Conservation (phyloP, 1,140 invertebrate species). For the Leguminivora glycinivorella region DNA sequence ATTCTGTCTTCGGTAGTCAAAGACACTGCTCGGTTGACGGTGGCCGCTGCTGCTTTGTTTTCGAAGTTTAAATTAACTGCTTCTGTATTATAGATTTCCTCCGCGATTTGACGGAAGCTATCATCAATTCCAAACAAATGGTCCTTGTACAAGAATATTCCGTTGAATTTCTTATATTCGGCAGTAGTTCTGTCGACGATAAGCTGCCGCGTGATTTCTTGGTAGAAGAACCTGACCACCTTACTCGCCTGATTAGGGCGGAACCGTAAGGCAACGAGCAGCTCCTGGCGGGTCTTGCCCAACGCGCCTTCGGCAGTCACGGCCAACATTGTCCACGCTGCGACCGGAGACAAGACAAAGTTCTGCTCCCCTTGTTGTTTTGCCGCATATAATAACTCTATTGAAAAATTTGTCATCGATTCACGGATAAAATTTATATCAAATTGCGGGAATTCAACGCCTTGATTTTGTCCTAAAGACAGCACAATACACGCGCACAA, state of each 20-base stretch:
- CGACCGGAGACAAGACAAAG: slow-evolving; percentile 74
- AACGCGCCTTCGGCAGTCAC: slow-evolving; percentile 75
- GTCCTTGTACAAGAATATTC: slow-evolving; percentile 54
- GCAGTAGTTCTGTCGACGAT: slow-evolving; percentile 63
- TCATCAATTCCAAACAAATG: slow-evolving; percentile 43
- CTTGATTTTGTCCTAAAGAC: not conserved
- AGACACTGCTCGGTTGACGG: slow-evolving; percentile 84
- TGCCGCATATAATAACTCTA: slow-evolving; percentile 62
- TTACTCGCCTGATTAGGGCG: slow-evolving; percentile 37
- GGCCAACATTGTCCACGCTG: slow-evolving; percentile 76
- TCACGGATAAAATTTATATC: slow-evolving; percentile 42
- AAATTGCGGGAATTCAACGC: not conserved
- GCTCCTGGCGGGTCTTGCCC: slow-evolving; percentile 60
- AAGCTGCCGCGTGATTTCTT: slow-evolving; percentile 57
- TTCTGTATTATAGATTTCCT: slow-evolving; percentile 78
- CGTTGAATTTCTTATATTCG: slow-evolving; percentile 58
- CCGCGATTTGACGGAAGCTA: slow-evolving; percentile 54
- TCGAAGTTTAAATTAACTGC: slow-evolving; percentile 81
- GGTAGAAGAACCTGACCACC: slow-evolving; percentile 51
- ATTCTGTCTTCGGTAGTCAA: slow-evolving; percentile 84
- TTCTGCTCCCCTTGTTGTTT: slow-evolving; percentile 45
- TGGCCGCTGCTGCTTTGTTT: slow-evolving; percentile 62
- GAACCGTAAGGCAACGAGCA: slow-evolving; percentile 60
- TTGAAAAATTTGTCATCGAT: slow-evolving; percentile 66
- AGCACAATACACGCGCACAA: not conserved